A percentile compares a stretch with the other conserved stretches of the same genome.
Conservation (phyloP, 2,113 vertebrate species). For the Semnornis frantzii region DNA sequence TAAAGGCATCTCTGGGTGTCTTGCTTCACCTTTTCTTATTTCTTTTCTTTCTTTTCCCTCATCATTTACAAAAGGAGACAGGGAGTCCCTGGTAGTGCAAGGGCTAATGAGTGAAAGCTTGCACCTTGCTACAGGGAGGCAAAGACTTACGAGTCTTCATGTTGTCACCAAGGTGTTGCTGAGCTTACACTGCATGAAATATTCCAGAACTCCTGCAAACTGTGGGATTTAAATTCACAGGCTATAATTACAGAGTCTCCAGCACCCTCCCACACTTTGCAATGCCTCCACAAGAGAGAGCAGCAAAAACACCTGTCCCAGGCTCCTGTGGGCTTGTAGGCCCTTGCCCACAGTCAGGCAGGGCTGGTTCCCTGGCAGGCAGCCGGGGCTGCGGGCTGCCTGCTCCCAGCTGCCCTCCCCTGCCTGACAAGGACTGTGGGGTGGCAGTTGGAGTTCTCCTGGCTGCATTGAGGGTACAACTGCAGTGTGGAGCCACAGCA, state of each 20-base stretch:
- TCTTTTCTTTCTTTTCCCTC: not conserved
- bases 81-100: not conserved
- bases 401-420: not conserved
- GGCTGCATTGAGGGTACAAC: accelerated
- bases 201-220: constrained; percentile 43
- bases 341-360: not conserved
- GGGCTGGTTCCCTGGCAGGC: not conserved
- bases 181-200: constrained; percentile 12
- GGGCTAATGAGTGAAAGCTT: not conserved
- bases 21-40: not conserved
- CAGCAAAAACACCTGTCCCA: constrained; percentile 9
- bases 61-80: not conserved
- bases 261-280: not conserved
- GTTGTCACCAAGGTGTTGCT: constrained; percentile 46
- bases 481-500: not conserved
- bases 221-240: constrained; percentile 36
- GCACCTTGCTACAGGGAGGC: constrained; percentile 7
- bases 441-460: not conserved
- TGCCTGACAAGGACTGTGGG: not conserved
- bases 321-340: not conserved
- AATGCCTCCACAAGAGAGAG: not conserved
- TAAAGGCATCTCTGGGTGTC: not conserved
- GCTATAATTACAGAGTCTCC: constrained; percentile 20
- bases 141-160: constrained; percentile 23
- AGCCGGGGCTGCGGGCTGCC: not conserved